A percentile compares a stretch with the other conserved stretches of the same genome.
phyloP scores from a whole-genome alignment of 2,888 invertebrate genomes.

The Boloria euphrosyne region DNA sequence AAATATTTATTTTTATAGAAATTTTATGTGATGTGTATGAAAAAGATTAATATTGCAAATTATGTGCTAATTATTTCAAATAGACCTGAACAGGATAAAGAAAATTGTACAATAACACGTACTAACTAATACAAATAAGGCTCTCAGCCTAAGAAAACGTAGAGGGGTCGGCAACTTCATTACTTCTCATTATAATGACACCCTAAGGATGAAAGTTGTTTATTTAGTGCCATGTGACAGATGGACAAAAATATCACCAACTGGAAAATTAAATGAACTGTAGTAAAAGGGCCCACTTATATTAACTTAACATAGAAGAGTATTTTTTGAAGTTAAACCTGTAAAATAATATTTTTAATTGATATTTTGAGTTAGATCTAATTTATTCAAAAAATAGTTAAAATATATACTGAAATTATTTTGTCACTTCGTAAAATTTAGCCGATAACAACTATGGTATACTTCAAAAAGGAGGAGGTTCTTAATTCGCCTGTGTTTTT shows the following conservation, averaged over 20 bases:
- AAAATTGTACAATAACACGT: slow-evolving; percentile 59
- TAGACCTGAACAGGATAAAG: slow-evolving; percentile 24
- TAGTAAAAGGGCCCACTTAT: slow-evolving; percentile 55
- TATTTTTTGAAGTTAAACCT: background rate
- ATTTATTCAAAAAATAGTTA: no score
- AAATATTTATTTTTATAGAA: background rate
- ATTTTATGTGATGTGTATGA: background rate
- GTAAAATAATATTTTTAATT: no score
- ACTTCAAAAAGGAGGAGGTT: no score
- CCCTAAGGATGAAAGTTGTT: slow-evolving; percentile 72
- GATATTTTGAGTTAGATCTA: no score
- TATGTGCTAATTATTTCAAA: slow-evolving; percentile 21
- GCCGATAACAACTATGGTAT: no score
- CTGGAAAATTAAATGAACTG: slow-evolving; percentile 52
- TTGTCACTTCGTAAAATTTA: no score
- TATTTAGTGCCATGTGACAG: slow-evolving; percentile 73
- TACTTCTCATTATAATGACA: slow-evolving; percentile 77
- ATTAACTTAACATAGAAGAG: slow-evolving; percentile 41
- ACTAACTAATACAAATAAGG: slow-evolving; percentile 77
- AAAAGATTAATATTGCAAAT: background rate
- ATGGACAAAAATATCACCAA: slow-evolving; percentile 66
- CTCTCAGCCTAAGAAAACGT: slow-evolving; percentile 74
- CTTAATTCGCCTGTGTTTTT: no score
- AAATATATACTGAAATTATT: no score
- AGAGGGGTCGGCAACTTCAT: slow-evolving; percentile 70